These are phyloP conservation scores for Amorpha juglandis DNA, from an alignment of 2,888 invertebrate species.

Conservation along the genomic window DNA sequence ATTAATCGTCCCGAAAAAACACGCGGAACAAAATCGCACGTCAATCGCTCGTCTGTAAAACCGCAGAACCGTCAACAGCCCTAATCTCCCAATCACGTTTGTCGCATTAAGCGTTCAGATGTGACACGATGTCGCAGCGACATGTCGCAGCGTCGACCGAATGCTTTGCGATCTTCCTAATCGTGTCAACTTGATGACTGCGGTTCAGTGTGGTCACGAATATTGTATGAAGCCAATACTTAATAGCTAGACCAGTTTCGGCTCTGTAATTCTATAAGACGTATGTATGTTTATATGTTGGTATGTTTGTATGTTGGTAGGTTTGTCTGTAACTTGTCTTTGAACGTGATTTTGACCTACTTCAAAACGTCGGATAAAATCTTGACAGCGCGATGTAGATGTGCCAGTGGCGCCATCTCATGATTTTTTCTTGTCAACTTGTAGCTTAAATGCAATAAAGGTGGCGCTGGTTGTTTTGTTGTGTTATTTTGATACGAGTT, in stretches of 20 bases:
- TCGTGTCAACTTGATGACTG: conserved; percentile 17
- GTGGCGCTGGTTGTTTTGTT: too few relatives aligned
- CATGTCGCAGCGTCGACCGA: conserved; percentile 2
- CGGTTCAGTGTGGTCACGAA: conserved; percentile 12
- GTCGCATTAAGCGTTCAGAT: conserved; percentile 25
- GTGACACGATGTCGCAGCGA: not conserved
- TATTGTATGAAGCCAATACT: not conserved
- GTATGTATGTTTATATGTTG: too few relatives aligned
- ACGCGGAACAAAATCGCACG: conserved; percentile 1
- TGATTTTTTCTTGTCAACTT: too few relatives aligned
- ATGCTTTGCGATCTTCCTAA: not conserved
- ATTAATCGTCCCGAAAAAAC: not conserved
- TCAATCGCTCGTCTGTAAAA: not conserved
- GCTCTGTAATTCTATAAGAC: too few relatives aligned
- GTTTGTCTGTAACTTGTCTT: too few relatives aligned
- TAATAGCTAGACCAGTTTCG: not conserved
- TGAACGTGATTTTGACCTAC: too few relatives aligned
- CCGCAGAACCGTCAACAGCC: conserved; percentile 8
- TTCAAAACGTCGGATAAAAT: too few relatives aligned
- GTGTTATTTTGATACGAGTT: too few relatives aligned
- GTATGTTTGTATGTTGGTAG: too few relatives aligned
- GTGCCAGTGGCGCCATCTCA: too few relatives aligned
- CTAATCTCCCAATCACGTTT: conserved; percentile 25
- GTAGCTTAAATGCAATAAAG: too few relatives aligned
- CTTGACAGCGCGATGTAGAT: too few relatives aligned